Conservation (phyloP, 23 tunicate species). For the Botrylloides violaceus region DNA sequence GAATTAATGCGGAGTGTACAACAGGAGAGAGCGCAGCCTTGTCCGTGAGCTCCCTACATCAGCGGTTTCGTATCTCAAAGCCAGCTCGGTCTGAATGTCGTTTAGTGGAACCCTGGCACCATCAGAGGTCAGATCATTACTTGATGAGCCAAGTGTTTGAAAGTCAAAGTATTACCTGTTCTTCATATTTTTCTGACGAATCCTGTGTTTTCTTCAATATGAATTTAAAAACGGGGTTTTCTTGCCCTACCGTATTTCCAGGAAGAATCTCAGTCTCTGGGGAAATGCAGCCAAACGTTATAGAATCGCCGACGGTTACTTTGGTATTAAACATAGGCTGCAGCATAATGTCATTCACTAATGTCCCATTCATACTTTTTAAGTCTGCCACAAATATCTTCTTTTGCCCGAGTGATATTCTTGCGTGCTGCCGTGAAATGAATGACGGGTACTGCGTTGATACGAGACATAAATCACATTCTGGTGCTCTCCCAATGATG, state of each 20-base stretch:
- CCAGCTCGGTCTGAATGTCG: too few relatives aligned
- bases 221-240: slow-evolving; percentile 37
- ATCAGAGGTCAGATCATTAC: too few relatives aligned
- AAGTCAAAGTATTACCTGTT: too few relatives aligned
- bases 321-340: slow-evolving; percentile 25
- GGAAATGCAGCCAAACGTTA: slow-evolving; percentile 55
- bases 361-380: slow-evolving; percentile 58
- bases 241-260: slow-evolving; percentile 21
- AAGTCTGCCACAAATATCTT: slow-evolving; percentile 37
- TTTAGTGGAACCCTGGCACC: too few relatives aligned
- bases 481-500: background rate
- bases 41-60: too few relatives aligned
- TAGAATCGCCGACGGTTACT: slow-evolving; percentile 29
- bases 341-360: slow-evolving; percentile 49
- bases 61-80: too few relatives aligned
- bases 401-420: background rate
- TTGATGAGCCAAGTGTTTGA: too few relatives aligned
- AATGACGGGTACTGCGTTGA: background rate
- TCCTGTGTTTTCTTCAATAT: background rate
- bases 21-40: too few relatives aligned
- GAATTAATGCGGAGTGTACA: too few relatives aligned
- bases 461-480: background rate
- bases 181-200: background rate
- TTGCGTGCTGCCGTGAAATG: slow-evolving; percentile 12
- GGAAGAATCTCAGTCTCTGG: slow-evolving; percentile 19